A percentile compares a stretch with the other conserved stretches of the same genome.
phyloP scores from a whole-genome alignment of 2,113 vertebrate species.

The Xenotilapia caudafasciata region DNA sequence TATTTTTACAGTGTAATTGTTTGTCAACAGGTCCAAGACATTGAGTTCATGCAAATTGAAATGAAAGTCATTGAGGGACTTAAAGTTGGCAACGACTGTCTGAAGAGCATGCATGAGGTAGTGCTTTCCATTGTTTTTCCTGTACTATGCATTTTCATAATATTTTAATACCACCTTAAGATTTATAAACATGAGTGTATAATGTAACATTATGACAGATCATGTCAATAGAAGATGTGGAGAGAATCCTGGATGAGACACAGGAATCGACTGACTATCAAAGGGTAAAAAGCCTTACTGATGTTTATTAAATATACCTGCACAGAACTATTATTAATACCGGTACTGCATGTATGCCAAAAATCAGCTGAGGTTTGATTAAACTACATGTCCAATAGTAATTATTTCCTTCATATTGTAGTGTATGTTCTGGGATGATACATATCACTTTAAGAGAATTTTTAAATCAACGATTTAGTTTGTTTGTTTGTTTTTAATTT shows the following conservation, averaged over 20 bases:
- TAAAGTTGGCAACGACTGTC: conserved; percentile 86
- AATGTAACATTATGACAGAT: conserved; percentile 64
- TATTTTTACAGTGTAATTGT: not conserved
- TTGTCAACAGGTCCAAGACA: conserved; percentile 83
- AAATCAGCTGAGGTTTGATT: not conserved
- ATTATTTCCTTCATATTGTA: not conserved
- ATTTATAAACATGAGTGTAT: not conserved
- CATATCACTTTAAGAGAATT: not conserved
- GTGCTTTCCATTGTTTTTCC: not conserved
- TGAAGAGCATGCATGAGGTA: conserved; percentile 95
- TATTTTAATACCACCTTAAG: not conserved
- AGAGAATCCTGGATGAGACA: conserved; percentile 91
- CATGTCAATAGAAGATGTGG: conserved; percentile 91
- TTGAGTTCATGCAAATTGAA: conserved; percentile 93
- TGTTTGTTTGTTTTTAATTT: not conserved
- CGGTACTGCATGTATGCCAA: too few relatives aligned
- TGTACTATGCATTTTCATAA: not conserved
- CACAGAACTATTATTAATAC: not conserved
- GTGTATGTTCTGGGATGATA: not conserved
- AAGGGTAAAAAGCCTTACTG: conserved; percentile 68
- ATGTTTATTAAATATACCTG: not conserved
- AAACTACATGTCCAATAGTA: not conserved
- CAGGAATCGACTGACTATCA: conserved; percentile 92
- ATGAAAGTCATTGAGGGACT: conserved; percentile 89
- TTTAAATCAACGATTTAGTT: not conserved